Percentiles rank a stretch among this genome's conserved stretches.
Conservation (phyloP, 2,888 invertebrate species). For the Galeruca laticollis region DNA sequence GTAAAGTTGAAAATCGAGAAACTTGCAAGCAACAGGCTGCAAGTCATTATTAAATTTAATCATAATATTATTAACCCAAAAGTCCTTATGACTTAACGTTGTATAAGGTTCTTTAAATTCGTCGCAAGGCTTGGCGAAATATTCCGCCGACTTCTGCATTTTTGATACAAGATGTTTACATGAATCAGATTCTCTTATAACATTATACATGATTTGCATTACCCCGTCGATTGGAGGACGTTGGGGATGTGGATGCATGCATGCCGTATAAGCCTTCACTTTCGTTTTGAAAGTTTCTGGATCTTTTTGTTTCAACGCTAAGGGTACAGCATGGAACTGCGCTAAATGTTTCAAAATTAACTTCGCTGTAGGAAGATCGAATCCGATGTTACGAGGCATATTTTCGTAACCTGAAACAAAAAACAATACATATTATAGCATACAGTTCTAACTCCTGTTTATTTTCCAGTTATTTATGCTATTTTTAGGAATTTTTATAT, state of each 20-base stretch:
- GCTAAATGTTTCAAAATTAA: slow-evolving; percentile 67
- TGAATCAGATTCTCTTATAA: slow-evolving; percentile 17
- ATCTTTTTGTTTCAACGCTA: slow-evolving; percentile 66
- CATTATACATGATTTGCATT: neutral
- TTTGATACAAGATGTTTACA: slow-evolving; percentile 18
- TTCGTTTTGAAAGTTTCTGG: slow-evolving; percentile 60
- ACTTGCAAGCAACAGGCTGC: slow-evolving; percentile 42
- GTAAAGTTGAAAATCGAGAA: slow-evolving; percentile 55
- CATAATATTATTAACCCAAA: slow-evolving; percentile 74
- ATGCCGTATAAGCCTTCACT: slow-evolving; percentile 54
- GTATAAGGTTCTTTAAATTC: slow-evolving; percentile 65
- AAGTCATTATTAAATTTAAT: slow-evolving; percentile 60
- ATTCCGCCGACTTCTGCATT: slow-evolving; percentile 17
- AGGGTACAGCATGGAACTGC: slow-evolving; percentile 69
- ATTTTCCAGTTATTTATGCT: too few species aligned
- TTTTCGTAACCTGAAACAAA: slow-evolving; percentile 61
- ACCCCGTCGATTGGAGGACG: neutral
- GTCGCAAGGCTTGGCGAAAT: neutral
- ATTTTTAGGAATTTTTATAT: too few species aligned
- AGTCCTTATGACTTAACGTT: slow-evolving; percentile 69
- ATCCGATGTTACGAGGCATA: slow-evolving; percentile 65
- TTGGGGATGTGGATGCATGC: slow-evolving; percentile 3
- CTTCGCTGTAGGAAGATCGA: slow-evolving; percentile 66
- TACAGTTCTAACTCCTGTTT: too few species aligned
- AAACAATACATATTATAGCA: neutral